phyloP scores from a whole-genome alignment of 1,140 invertebrate species.

The Homarus americanus region DNA sequence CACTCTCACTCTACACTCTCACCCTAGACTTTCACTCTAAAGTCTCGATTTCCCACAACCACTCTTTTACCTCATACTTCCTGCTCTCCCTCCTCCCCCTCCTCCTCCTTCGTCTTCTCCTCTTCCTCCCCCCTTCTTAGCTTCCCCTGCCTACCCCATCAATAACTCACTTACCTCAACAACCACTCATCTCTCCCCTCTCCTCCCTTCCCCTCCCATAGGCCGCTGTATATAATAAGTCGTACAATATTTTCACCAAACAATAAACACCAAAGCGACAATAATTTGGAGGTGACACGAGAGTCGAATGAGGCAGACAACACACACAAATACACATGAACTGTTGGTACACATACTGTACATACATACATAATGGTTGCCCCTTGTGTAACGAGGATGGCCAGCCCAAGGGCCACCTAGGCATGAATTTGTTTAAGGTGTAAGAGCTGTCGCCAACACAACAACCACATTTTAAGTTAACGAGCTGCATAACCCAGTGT shows the following conservation, averaged over 20 bases:
- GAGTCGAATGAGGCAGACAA: not conserved
- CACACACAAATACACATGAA: not conserved
- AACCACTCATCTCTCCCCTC: not conserved
- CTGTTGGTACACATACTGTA: too few relatives aligned
- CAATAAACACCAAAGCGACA: not conserved
- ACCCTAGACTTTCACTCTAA: not conserved
- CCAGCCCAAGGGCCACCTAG: too few relatives aligned
- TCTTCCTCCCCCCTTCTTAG: not conserved
- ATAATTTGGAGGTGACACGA: not conserved
- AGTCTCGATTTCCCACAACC: not conserved
- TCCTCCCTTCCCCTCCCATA: not conserved
- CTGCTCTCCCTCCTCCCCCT: not conserved
- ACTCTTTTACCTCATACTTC: not conserved
- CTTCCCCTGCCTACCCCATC: not conserved
- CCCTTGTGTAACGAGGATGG: too few relatives aligned
- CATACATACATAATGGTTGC: too few relatives aligned
- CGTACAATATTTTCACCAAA: not conserved
- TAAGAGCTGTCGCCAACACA: too few relatives aligned
- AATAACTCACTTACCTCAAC: too few relatives aligned
- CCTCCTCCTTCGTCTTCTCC: not conserved
- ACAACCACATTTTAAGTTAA: too few relatives aligned
- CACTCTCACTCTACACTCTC: not conserved
- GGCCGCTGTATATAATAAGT: not conserved
- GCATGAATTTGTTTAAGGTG: too few relatives aligned
- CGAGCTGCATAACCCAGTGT: too few relatives aligned